These are phyloP conservation scores for Synodontis membranacea DNA, from an alignment of 2,113 vertebrate species.

Conservation along the genomic window DNA sequence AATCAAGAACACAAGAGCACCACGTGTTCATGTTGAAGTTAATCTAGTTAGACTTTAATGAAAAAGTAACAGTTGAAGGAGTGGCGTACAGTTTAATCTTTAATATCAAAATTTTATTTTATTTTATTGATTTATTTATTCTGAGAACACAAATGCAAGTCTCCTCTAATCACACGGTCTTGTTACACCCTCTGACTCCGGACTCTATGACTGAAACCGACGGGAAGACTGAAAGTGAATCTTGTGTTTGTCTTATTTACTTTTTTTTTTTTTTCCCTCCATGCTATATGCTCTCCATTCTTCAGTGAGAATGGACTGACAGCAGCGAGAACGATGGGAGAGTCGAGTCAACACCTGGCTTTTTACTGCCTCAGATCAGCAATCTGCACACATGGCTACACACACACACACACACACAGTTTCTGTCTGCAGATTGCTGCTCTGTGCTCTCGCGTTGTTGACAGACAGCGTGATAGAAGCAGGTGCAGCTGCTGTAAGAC, in stretches of 20 bases:
- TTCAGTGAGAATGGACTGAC: slow-evolving; percentile 17
- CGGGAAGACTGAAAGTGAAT: not conserved
- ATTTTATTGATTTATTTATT: not conserved
- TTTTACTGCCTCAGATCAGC: slow-evolving; percentile 44
- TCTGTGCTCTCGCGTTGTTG: slow-evolving; percentile 34
- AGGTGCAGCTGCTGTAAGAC: slow-evolving; percentile 39
- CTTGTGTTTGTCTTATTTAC: not conserved
- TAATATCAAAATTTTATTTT: not conserved
- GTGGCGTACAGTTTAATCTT: too few relatives aligned
- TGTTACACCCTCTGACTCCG: not conserved
- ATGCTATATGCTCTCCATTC: slow-evolving; percentile 27
- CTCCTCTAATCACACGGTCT: not conserved
- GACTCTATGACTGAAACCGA: not conserved
- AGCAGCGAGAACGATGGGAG: slow-evolving; percentile 22
- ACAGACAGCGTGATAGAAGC: slow-evolving; percentile 40
- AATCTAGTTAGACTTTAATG: not conserved
- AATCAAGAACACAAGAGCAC: not conserved
- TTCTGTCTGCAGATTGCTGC: slow-evolving; percentile 21
- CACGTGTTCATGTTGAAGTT: not conserved
- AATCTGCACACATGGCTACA: slow-evolving; percentile 23
- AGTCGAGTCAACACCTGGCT: slow-evolving; percentile 41
- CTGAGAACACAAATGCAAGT: not conserved
- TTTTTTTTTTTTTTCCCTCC: not conserved
- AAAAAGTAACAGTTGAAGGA: not conserved
- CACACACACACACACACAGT: slow-evolving; percentile 14